Evolutionary conservation across 2,113 vertebrate species (phyloP), one percentile per base, ranked within the genome.

Genomic region (Megalops atlanticus): DNA sequence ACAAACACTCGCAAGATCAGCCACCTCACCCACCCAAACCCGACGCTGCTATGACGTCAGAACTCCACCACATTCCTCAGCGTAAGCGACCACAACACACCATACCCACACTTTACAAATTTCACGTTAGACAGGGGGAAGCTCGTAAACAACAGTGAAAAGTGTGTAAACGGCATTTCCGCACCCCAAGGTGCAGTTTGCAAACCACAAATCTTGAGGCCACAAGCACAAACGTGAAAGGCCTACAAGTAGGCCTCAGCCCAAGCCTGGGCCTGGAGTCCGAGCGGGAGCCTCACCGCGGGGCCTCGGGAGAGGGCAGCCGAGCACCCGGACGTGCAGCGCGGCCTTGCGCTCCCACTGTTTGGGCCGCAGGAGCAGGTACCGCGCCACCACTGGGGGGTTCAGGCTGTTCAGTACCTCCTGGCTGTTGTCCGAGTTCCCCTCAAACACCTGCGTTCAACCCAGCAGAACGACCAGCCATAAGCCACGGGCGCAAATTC

Each of bases 401-500:
- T 95, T 89, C 69, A 97, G 88, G 83, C 94, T 91, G 0, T 96
- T 96, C 86, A 91, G 92, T 27, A 94, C 95, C 40, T 86, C 85
- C 33, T 88, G 83, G 0, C 87, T 87, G 41, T 92, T 94, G 39
- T 96, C 89, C 0, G 82, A 24, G 3, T 95, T 93, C 6, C 95
- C 94, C 86, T 91, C 88, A 88, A 97, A 97, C 83, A 96, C 85
- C 96, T 97, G 71, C 54, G 75, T 27, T 71, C 3, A n/a, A 10
- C 78, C 3, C 41, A 71, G 27, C 38, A 43, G 49, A 54, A 12
- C 35, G 33, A 74, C 39, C 15, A 74, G 16, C 6, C 38, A 39
- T 6, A 5, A 33, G 10, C 43, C 43, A 10, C 43, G 40, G n/a
- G 72, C 12, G 33, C 72, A 73, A 72, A 47, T 16, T 39, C 31